Evolutionary conservation across 2,113 vertebrate genomes (phyloP), one percentile per base, ranked within the genome.

Genomic region (Spilogale gracilis): DNA sequence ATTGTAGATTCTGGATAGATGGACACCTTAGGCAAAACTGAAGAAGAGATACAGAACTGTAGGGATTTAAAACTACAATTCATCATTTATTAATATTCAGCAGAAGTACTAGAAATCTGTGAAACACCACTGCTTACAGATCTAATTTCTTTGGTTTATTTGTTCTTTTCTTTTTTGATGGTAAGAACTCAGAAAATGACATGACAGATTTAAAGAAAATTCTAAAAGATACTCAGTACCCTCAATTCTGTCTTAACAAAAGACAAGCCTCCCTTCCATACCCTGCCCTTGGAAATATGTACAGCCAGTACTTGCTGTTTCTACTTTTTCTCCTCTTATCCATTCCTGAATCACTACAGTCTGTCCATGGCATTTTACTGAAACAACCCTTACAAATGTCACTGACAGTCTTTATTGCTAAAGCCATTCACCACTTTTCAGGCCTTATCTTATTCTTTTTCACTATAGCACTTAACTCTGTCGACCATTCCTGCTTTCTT

Each of bases 51-150:
- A 97, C 11, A 95, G 56, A 97, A 94, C 56, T 89, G 4, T 79
- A 90, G 60, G 78, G 67, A 69, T 91, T 95, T 95, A 69, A 93
- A 96, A 86, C 27, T 60, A 95, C 11, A 96, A 63, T 74, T 89
- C 74, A 94, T 95, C 32, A 84, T 87, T 98, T 97, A 96, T 94
- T 97, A 98, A 83, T 95, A 94, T 87, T 86, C 92, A 56, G 74
- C 18, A 84, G 52, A 96, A 92, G 89, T 73, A 97, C 0, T 93
- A 60, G 79, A 91, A 96, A 94, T 76, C 45, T 32, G 38, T 43
- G 87, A 97, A 97, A 95, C 18, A 14, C 20, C 61, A 96, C 82
- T 95, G 73, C 52, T 89, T 86, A 81, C 58, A 25, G 48, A 95
- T 17, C 27, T 76, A 50, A 85, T 92, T 87, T 81, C 16, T 88